Evolutionary conservation across 2,888 invertebrate species (phyloP).

Genomic region (Mythimna lalbum): DNA sequence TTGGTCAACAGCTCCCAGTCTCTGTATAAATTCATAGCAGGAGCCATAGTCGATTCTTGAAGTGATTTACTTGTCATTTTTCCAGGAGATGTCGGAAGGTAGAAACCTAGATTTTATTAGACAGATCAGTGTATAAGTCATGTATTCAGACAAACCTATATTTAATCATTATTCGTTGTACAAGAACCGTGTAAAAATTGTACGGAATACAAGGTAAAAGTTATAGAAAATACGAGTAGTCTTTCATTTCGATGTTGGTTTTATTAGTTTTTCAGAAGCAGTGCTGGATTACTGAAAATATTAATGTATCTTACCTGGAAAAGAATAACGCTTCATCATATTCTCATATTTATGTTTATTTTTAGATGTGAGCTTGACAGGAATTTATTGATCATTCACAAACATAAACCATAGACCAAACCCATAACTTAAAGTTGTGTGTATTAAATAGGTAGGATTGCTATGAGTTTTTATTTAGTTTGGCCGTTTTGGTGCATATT

Average conservation of each 20-base stretch:
- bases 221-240: constrained; percentile 1
- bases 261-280: not conserved
- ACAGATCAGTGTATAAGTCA: not conserved
- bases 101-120: constrained; percentile 35
- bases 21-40: not conserved
- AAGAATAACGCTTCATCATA: constrained; percentile 39
- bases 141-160: not conserved
- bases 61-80: constrained; percentile 8
- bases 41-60: not conserved
- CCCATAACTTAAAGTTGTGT: not conserved
- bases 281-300: not conserved
- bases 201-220: not conserved
- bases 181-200: not conserved
- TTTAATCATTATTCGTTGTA: too few species aligned
- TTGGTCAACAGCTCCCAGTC: constrained; percentile 44
- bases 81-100: constrained; percentile 4
- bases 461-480: not conserved
- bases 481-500: too few species aligned
- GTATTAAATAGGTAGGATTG: not conserved
- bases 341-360: constrained; percentile 29
- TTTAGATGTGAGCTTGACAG: constrained; percentile 15
- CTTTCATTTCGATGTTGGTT: not conserved
- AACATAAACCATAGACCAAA: constrained; percentile 2
- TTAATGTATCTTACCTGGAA: constrained; percentile 27
- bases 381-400: constrained; percentile 12